phyloP scores from a whole-genome alignment of 2,888 invertebrate species.

The Boloria euphrosyne region DNA sequence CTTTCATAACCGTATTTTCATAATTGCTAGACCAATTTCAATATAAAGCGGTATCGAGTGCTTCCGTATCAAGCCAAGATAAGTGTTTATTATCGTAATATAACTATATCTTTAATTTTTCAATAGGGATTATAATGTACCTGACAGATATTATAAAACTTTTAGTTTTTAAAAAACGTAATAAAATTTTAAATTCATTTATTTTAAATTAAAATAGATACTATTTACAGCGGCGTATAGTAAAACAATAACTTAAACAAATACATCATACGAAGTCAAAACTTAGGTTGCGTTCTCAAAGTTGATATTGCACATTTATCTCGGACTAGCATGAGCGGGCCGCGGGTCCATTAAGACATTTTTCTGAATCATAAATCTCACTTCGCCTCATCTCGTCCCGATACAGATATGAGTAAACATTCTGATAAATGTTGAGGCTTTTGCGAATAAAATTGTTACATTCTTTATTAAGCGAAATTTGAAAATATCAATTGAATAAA shows the following conservation, averaged over 20 bases:
- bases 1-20: too few species aligned
- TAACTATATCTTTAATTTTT: too few species aligned
- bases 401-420: conserved; percentile 76
- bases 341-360: conserved; percentile 80
- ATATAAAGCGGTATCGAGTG: not conserved
- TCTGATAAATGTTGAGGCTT: conserved; percentile 42
- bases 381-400: conserved; percentile 76
- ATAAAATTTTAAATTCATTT: too few species aligned
- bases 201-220: too few species aligned
- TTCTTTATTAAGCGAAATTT: not conserved
- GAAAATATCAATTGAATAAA: too few species aligned
- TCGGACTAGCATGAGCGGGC: conserved; percentile 72
- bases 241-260: conserved; percentile 53
- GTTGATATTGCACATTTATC: conserved; percentile 82
- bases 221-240: conserved; percentile 21
- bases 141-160: too few species aligned
- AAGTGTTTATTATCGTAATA: too few species aligned
- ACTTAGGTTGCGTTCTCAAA: conserved; percentile 76
- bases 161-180: too few species aligned
- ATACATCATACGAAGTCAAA: conserved; percentile 76
- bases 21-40: too few species aligned
- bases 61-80: not conserved
- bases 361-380: conserved; percentile 81
- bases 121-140: too few species aligned
- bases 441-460: conserved; percentile 38